These are phyloP conservation scores for Gopherus flavomarginatus DNA, from an alignment of 2,113 vertebrate species.

Conservation along the genomic window DNA sequence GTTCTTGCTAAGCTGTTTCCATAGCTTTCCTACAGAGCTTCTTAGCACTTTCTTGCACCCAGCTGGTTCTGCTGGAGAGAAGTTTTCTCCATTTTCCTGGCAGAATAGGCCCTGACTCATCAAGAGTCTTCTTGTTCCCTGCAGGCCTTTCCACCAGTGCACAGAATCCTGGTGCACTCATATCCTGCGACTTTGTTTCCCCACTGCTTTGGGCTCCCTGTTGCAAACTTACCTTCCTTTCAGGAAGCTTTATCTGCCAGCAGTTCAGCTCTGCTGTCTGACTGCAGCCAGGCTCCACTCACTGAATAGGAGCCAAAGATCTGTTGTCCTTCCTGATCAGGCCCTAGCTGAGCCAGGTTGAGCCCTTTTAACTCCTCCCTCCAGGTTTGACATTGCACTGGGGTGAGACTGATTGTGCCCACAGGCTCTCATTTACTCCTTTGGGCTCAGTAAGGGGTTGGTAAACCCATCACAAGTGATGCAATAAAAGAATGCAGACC, in stretches of 20 bases:
- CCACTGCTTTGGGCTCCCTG: background rate
- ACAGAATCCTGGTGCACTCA: background rate
- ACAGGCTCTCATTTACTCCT: background rate
- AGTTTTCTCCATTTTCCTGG: background rate
- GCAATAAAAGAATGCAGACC: background rate
- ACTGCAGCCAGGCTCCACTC: background rate
- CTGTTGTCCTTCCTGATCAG: background rate
- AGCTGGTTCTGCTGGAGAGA: background rate
- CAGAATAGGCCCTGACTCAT: background rate
- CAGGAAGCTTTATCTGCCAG: too few species aligned
- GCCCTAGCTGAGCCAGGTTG: background rate
- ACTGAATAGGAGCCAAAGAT: background rate
- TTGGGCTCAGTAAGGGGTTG: background rate
- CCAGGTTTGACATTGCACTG: background rate
- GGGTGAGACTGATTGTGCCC: background rate
- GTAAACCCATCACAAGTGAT: background rate
- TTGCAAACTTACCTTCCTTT: background rate
- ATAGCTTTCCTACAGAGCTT: background rate
- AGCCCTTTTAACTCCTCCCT: background rate
- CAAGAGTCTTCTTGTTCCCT: background rate
- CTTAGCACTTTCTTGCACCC: background rate
- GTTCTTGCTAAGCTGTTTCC: background rate
- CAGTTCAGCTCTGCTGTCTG: too few species aligned
- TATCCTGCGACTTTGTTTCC: background rate
- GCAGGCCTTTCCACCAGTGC: background rate